Base-by-base conservation (phyloP, 2,797 vertebrate species). In the Tangara arthus region DNA sequence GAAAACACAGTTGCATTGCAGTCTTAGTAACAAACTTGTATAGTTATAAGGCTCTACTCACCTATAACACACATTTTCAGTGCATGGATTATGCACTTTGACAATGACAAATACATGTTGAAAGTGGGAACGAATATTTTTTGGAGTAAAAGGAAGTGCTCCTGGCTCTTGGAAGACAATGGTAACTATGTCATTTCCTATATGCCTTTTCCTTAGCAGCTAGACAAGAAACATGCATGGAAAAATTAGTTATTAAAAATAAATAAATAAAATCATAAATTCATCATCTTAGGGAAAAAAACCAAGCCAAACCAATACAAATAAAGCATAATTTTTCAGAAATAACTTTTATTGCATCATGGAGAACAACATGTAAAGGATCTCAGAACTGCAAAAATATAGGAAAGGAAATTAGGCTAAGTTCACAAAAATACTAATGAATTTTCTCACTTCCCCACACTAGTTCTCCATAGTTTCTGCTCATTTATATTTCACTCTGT, bases 161-260 rank as follows among this genome's bases (percentile, higher is more conserved):
- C 99, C 99, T 0, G 99, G 99, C 97, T 99, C 99, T 98, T 99
- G 99, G 98, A 99, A 99, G 95, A 99, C 98, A 97, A 99, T 99
- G 96, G 99, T 99, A 97, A 99, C 99, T 77, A 99, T 99, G 95
- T 99, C 99, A 89, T 99, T 99, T 97, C 99, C 99, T 61, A 99
- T 99, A 97, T 99, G 99, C 95, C 99, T 98, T 98, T 99, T 99
- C 97, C 99, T 98, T 97, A 99, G 98, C 87, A 99, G 97, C 99
- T 99, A 76, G 91, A 89, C 53, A 88, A 96, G 94, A 95, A 93
- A 97, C 12, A 90, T 56, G 90, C 34, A 95, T 70, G 83, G 55
- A 95, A 97, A 75, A 94, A 89, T 87, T 46, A 93, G 84, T 97
- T 89, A 93, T 41, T n/a, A 35, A 83, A 55, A 35, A 42, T 8